A percentile compares a stretch with the other conserved stretches of the same genome.
phyloP scores from a whole-genome alignment of 2,888 invertebrate genomes.

The Caenorhabditis sp. region DNA sequence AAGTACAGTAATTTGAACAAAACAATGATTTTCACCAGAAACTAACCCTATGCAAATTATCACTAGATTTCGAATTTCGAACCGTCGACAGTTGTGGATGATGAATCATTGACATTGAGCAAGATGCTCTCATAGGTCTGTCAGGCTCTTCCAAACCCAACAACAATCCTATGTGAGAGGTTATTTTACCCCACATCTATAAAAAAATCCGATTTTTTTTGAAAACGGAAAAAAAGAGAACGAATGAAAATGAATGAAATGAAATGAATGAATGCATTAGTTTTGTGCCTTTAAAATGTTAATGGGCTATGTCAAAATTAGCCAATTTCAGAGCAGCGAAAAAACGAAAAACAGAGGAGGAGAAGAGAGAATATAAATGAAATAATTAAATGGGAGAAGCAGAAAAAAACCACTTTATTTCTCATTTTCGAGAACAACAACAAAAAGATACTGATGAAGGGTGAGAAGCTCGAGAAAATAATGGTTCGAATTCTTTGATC shows the following conservation, averaged over 20 bases:
- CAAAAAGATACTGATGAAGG: too few species aligned
- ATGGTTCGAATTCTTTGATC: too few species aligned
- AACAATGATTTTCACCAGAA: neutral
- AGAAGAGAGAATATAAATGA: slow-evolving; percentile 18
- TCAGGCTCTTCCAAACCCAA: slow-evolving; percentile 60
- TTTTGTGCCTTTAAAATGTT: slow-evolving; percentile 2
- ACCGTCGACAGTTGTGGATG: slow-evolving; percentile 49
- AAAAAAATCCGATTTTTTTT: neutral
- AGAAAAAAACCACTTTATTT: too few species aligned
- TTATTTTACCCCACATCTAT: slow-evolving; percentile 66
- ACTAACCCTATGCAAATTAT: slow-evolving; percentile 60
- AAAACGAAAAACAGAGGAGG: neutral
- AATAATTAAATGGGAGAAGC: slow-evolving; percentile 19
- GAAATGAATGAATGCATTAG: slow-evolving; percentile 4
- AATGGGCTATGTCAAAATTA: slow-evolving; percentile 9
- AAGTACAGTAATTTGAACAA: neutral
- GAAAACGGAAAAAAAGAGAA: neutral
- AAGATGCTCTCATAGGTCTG: slow-evolving; percentile 56
- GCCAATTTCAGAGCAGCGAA: neutral
- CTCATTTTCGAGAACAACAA: too few species aligned
- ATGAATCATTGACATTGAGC: slow-evolving; percentile 62
- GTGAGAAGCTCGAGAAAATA: too few species aligned
- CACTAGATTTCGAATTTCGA: slow-evolving; percentile 58
- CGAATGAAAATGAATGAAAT: slow-evolving; percentile 5
- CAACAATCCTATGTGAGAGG: slow-evolving; percentile 64